These are phyloP conservation scores for Trachymyrmex septentrionalis DNA, from an alignment of 1,140 invertebrate genomes.

Conservation along the genomic window DNA sequence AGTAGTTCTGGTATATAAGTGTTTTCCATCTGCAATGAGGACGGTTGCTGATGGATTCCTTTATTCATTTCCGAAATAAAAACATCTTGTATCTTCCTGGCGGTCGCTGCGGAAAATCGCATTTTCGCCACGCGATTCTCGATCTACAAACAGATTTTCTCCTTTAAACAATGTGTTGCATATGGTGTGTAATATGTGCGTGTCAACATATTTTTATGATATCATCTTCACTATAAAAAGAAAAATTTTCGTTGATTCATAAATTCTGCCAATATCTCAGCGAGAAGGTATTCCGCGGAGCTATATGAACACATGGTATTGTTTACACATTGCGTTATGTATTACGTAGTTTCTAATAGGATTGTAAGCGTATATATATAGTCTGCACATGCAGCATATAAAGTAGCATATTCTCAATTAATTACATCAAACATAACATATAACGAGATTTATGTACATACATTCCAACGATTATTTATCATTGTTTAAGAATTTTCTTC, in stretches of 20 bases:
- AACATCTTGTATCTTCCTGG: conserved; percentile 85
- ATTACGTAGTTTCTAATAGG: conserved; percentile 60
- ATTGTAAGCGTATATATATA: conserved; percentile 49
- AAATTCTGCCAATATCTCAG: conserved; percentile 35
- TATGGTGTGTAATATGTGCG: background rate
- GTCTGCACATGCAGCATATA: background rate
- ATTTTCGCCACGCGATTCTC: conserved; percentile 83
- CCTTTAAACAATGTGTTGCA: background rate
- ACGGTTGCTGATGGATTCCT: conserved; percentile 87
- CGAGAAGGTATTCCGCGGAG: conserved; percentile 7
- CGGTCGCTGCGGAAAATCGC: conserved; percentile 81
- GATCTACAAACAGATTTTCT: conserved; percentile 80
- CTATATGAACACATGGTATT: background rate
- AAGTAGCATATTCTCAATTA: conserved; percentile 6
- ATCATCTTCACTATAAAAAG: background rate
- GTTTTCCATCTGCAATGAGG: conserved; percentile 90
- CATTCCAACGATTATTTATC: background rate
- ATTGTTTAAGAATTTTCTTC: background rate
- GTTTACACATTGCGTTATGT: conserved; percentile 29
- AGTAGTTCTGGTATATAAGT: conserved; percentile 89
- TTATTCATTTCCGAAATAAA: conserved; percentile 88
- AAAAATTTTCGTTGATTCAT: conserved; percentile 45
- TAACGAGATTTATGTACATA: background rate
- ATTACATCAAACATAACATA: conserved; percentile 15
- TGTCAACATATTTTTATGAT: background rate